Conservation (phyloP, 2,113 vertebrate species). For the Dasyprocta punctata region DNA sequence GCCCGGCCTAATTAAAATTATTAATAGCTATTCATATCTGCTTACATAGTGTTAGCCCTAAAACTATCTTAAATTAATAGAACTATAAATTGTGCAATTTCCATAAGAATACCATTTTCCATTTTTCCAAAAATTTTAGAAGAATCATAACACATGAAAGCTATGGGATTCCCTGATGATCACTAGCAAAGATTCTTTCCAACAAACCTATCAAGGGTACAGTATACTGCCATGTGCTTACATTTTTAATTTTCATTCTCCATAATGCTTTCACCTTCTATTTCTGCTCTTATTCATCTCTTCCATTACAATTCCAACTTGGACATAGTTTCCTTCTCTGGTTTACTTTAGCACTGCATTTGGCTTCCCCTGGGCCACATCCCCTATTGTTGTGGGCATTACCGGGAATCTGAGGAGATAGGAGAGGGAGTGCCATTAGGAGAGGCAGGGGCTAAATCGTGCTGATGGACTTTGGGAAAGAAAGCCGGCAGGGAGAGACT, state of each 20-base stretch:
- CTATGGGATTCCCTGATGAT: neutral
- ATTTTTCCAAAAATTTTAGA: neutral
- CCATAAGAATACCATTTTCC: neutral
- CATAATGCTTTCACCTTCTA: neutral
- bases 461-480: neutral
- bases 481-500: neutral
- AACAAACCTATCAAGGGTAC: neutral
- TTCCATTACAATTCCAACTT: neutral
- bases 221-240: neutral
- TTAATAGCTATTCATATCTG: neutral
- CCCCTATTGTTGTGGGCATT: neutral
- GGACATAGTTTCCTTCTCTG: neutral
- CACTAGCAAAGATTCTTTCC: neutral
- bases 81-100: neutral
- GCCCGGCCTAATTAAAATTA: too few relatives aligned
- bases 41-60: neutral
- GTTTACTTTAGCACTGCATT: neutral
- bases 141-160: neutral
- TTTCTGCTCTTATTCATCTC: neutral
- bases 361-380: neutral
- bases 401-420: neutral
- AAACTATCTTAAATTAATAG: neutral
- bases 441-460: neutral
- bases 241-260: neutral
- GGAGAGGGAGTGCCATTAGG: neutral